phyloP scores from a whole-genome alignment of 1,140 invertebrate genomes.

The Sminthurides bifidus region DNA sequence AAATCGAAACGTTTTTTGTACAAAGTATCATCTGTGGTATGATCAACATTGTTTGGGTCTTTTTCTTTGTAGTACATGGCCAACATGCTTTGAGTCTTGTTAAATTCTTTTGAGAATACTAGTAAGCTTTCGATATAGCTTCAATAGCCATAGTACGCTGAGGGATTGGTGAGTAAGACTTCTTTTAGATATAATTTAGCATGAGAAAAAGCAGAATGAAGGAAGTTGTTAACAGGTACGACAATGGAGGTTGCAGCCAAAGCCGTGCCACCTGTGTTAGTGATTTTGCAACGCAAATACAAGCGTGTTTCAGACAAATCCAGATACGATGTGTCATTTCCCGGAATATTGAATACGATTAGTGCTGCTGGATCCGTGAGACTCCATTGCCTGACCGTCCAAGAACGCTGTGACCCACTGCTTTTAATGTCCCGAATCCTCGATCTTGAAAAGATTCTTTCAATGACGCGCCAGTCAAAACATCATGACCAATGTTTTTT shows the following conservation, averaged over 20 bases:
- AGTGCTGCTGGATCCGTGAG: background rate
- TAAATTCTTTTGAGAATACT: background rate
- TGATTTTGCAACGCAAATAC: background rate
- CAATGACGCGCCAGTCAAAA: too few relatives aligned
- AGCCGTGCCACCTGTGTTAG: background rate
- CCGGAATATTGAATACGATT: background rate
- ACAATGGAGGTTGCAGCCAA: background rate
- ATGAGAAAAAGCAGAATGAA: background rate
- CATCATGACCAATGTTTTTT: too few relatives aligned
- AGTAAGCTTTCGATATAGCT: background rate
- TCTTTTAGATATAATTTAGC: background rate
- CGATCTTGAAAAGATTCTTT: too few relatives aligned
- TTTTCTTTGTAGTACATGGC: conserved; percentile 2
- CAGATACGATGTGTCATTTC: background rate
- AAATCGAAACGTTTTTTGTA: background rate
- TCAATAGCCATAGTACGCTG: background rate
- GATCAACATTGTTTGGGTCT: background rate
- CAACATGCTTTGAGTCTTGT: background rate
- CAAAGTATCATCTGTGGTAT: background rate
- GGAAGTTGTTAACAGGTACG: background rate
- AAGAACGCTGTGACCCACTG: too few relatives aligned
- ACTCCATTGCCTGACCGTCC: too few relatives aligned
- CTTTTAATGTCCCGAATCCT: too few relatives aligned
- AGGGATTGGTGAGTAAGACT: background rate
- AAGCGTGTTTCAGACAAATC: background rate